A percentile compares a stretch with the other conserved stretches of the same genome.
These are phyloP conservation scores for Atrichornis clamosus DNA, from an alignment of 2,113 vertebrate species.

Conservation along the genomic window DNA sequence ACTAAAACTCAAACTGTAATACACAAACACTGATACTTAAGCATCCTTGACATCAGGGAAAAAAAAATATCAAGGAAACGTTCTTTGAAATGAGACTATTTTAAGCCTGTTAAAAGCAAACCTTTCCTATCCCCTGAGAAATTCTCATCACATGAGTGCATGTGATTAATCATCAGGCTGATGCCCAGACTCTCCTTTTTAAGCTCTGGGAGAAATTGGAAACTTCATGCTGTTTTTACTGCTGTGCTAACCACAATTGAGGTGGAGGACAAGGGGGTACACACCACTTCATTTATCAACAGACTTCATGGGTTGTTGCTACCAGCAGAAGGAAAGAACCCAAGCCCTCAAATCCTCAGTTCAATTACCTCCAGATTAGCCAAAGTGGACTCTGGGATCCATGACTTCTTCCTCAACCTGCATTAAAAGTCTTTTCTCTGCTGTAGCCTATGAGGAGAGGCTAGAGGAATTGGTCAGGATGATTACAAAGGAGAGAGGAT, in stretches of 20 bases:
- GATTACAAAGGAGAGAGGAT: background rate
- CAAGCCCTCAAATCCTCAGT: background rate
- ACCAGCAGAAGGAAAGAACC: background rate
- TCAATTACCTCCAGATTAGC: background rate
- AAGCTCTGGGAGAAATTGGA: background rate
- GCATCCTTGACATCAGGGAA: background rate
- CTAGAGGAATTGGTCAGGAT: background rate
- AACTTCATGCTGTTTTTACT: background rate
- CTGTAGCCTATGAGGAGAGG: background rate
- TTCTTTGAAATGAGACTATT: conserved; percentile 22
- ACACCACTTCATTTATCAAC: background rate
- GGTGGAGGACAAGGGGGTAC: background rate
- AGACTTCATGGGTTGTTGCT: background rate
- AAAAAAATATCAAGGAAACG: background rate
- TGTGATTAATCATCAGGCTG: conserved; percentile 25
- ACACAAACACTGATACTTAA: background rate
- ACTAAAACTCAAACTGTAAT: background rate
- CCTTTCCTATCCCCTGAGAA: background rate
- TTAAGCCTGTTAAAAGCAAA: conserved; percentile 25
- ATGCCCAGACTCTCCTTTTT: background rate
- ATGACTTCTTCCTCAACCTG: background rate
- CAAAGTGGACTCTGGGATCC: background rate
- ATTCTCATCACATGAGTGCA: background rate
- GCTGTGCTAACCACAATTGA: background rate
- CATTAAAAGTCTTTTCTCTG: background rate